Conservation (phyloP, 2,113 vertebrate species). For the Oreochromis niloticus region DNA sequence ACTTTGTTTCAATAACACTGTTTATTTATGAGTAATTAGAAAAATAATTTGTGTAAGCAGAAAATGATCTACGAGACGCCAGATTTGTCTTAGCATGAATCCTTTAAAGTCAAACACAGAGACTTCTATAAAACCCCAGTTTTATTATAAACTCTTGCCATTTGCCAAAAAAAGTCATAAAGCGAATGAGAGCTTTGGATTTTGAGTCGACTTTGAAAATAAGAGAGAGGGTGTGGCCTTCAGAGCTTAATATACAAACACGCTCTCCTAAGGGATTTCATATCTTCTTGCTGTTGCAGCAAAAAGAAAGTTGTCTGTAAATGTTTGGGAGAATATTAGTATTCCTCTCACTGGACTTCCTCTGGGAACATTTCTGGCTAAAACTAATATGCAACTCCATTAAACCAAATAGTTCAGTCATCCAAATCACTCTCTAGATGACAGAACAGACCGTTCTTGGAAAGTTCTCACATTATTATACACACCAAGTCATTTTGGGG, state of each 20-base stretch:
- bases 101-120: background rate
- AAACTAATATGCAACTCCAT: background rate
- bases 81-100: background rate
- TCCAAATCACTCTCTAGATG: slow-evolving; percentile 9
- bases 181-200: background rate
- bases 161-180: background rate
- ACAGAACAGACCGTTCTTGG: slow-evolving; percentile 46
- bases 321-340: background rate
- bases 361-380: background rate
- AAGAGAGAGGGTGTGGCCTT: background rate
- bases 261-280: background rate
- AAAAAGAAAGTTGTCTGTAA: background rate
- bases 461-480: slow-evolving; percentile 21
- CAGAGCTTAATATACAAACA: background rate
- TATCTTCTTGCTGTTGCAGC: background rate
- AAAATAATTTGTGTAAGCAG: background rate
- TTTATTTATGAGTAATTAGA: background rate
- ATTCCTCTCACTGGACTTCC: background rate
- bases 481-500: slow-evolving; percentile 23
- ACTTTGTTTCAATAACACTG: background rate
- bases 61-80: background rate
- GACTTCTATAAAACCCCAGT: background rate
- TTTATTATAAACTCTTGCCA: background rate
- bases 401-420: slow-evolving; percentile 24
- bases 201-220: background rate